phyloP scores from a whole-genome alignment of 1,140 invertebrate genomes.

The Mamestra configurata region DNA sequence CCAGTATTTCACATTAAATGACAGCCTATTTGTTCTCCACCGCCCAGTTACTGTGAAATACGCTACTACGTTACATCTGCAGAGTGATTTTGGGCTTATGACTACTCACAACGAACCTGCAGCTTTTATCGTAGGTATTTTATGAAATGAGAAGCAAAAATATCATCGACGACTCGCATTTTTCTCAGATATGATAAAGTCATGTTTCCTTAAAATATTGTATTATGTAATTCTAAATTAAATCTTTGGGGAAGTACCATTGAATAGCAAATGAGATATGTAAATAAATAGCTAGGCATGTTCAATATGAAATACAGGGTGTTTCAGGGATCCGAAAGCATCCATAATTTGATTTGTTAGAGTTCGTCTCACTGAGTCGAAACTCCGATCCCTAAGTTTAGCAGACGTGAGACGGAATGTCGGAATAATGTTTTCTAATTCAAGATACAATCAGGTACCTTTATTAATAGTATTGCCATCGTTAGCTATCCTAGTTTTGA shows the following conservation, averaged over 20 bases:
- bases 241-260: not conserved
- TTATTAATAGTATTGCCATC: no score
- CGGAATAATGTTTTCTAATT: slow-evolving; percentile 55
- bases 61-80: no score
- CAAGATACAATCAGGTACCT: slow-evolving; percentile 54
- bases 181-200: not conserved
- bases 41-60: no score
- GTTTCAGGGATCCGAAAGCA: slow-evolving; percentile 58
- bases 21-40: no score
- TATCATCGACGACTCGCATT: not conserved
- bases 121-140: not conserved
- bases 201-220: not conserved
- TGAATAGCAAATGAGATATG: not conserved
- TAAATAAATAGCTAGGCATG: not conserved
- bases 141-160: not conserved
- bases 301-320: slow-evolving; percentile 5
- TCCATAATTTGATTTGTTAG: slow-evolving; percentile 69
- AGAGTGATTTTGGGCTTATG: no score
- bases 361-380: slow-evolving; percentile 60
- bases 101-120: no score
- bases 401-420: slow-evolving; percentile 67
- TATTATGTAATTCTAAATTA: not conserved
- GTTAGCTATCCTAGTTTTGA: no score
- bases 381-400: slow-evolving; percentile 57
- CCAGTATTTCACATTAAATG: no score